phyloP scores from a whole-genome alignment of 2,113 vertebrate genomes.

The Micronisus gabar region DNA sequence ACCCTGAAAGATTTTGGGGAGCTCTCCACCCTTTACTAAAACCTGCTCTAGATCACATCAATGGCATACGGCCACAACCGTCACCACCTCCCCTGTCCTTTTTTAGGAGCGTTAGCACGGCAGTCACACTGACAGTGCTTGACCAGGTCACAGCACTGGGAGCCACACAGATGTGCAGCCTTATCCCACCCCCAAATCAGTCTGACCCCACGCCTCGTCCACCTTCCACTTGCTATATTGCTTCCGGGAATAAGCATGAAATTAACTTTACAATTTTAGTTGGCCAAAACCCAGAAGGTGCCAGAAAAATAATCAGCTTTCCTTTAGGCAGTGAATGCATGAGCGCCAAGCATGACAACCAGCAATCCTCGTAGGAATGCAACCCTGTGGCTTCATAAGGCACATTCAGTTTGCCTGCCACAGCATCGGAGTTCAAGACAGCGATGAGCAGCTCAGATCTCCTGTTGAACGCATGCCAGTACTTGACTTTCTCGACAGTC shows the following conservation, averaged over 20 bases:
- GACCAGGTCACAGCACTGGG: background rate
- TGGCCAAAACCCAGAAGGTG: background rate
- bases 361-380: fast-evolving
- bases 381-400: background rate
- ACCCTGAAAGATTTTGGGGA: background rate
- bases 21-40: background rate
- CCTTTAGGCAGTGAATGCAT: background rate
- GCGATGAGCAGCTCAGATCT: background rate
- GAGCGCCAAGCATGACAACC: background rate
- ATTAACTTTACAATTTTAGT: background rate
- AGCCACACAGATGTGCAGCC: background rate
- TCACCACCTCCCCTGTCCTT: background rate
- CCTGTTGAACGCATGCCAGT: fast-evolving
- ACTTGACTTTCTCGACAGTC: background rate
- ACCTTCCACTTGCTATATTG: background rate
- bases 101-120: background rate
- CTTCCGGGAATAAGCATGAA: background rate
- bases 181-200: background rate
- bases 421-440: background rate
- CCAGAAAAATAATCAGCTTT: background rate
- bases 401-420: background rate
- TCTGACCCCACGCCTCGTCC: background rate
- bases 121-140: background rate
- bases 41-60: background rate
- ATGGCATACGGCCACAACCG: background rate